These are phyloP conservation scores for Thyatira batis DNA, from an alignment of 2,888 invertebrate genomes.

Conservation along the genomic window DNA sequence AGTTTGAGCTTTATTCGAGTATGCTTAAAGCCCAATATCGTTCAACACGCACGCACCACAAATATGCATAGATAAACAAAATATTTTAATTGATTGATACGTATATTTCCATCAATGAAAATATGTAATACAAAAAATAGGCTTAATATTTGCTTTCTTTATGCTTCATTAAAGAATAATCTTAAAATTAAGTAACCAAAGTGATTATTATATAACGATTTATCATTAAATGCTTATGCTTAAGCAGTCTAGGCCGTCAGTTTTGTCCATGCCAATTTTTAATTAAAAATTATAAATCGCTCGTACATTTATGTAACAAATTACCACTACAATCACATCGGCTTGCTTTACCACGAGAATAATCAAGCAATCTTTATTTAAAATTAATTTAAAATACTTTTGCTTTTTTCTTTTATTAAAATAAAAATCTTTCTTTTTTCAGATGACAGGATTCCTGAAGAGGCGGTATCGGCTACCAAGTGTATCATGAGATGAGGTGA, in stretches of 20 bases:
- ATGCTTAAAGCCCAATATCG: constrained; percentile 25
- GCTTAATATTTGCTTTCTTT: neutral
- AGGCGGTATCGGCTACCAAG: constrained; percentile 65
- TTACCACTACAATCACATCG: too few species aligned
- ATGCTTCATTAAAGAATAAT: neutral
- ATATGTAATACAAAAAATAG: neutral
- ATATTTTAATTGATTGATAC: too few species aligned
- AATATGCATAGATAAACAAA: neutral
- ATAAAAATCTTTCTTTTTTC: constrained; percentile 48
- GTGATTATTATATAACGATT: neutral
- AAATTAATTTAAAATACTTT: too few species aligned
- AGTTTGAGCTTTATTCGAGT: constrained; percentile 48
- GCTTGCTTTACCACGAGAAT: too few species aligned
- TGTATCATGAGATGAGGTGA: constrained; percentile 70
- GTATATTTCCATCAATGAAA: neutral
- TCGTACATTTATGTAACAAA: too few species aligned
- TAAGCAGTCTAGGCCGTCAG: too few species aligned
- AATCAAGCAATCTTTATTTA: too few species aligned
- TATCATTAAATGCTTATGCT: neutral
- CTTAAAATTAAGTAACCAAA: neutral
- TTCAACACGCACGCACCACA: neutral
- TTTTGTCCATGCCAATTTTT: too few species aligned
- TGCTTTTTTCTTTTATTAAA: too few species aligned
- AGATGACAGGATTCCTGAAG: constrained; percentile 79
- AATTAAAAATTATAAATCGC: too few species aligned